Conservation (phyloP, 1,140 invertebrate species). For the Ips typographus region DNA sequence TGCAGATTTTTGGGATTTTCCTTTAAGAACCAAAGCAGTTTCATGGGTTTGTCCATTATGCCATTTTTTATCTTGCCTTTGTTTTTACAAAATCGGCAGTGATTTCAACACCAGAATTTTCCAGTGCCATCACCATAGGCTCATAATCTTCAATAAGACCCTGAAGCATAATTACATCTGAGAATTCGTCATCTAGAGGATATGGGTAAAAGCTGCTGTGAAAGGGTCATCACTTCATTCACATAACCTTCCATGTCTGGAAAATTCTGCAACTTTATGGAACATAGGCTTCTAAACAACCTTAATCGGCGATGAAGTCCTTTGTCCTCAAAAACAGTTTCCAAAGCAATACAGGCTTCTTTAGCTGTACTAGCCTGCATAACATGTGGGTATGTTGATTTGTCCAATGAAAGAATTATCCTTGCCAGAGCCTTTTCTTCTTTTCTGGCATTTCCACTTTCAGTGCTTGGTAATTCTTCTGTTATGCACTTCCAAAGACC, state of each 20-base stretch:
- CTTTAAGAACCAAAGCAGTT: constrained; percentile 14
- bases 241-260: constrained; percentile 25
- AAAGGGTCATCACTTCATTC: constrained; percentile 27
- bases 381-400: constrained; percentile 30
- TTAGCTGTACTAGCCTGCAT: constrained; percentile 14
- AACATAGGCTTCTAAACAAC: constrained; percentile 28
- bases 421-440: constrained; percentile 29
- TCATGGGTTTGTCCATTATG: constrained; percentile 22
- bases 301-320: constrained; percentile 17
- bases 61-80: constrained; percentile 44
- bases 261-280: constrained; percentile 33
- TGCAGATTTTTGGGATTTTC: constrained; percentile 18
- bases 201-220: constrained; percentile 27
- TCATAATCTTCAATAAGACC: constrained; percentile 43
- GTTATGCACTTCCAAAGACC: constrained; percentile 26
- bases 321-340: constrained; percentile 33
- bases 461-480: constrained; percentile 3
- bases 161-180: constrained; percentile 42
- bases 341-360: constrained; percentile 27
- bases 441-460: constrained; percentile 6
- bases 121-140: constrained; percentile 48
- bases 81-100: constrained; percentile 47
- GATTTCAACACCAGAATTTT: constrained; percentile 43
- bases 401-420: constrained; percentile 33
- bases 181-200: constrained; percentile 42